Evolutionary conservation across 2,888 invertebrate species (phyloP), one percentile per base, ranked within the genome.

Genomic region (Hydrotaea cyrtoneurina): DNA sequence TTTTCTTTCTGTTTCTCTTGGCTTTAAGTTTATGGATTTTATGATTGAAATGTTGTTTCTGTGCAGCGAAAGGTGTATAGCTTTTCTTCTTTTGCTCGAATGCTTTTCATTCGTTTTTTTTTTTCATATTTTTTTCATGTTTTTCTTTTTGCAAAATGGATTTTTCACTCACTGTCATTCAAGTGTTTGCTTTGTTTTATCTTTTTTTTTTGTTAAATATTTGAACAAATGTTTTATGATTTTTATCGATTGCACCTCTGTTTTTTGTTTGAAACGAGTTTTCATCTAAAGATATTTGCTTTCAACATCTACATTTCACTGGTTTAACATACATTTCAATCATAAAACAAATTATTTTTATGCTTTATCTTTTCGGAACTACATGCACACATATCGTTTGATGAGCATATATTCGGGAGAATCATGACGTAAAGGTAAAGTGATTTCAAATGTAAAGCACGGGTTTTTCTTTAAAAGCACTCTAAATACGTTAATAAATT

Each of bases 1-100:
- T 73, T 82, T 86, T 76, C n/a, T n/a, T n/a, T n/a, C n/a, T n/a
- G n/a, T 74, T 75, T 80, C 80, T 80, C 62, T 86, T 55, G 55
- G 71, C 66, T 64, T 86, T 50, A 50, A 57, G 69, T 64, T 75
- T 53, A n/a, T n/a, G 26, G 17, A 75, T 80, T 91, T 92, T 92
- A 93, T 92, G 93, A 93, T 93, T 93, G 93, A 93, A 93, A 93
- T 93, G 93, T 91, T 92, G 93, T 93, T 93, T 93, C 93, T 93
- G 93, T 93, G 93, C 90, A 91, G 91, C 89, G 89, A 91, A 91
- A 92, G 91, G 92, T 82, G 82, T 85, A 80, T 89, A 90, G 91
- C 89, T 91, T 89, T 90, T 75, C 59, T 74, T 57, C 59, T 66
- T 69, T 78, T 31, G 26, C n/a, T 59, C n/a, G n/a, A n/a, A n/a